phyloP scores from a whole-genome alignment of 2,888 invertebrate species.

The Spodoptera exigua region DNA sequence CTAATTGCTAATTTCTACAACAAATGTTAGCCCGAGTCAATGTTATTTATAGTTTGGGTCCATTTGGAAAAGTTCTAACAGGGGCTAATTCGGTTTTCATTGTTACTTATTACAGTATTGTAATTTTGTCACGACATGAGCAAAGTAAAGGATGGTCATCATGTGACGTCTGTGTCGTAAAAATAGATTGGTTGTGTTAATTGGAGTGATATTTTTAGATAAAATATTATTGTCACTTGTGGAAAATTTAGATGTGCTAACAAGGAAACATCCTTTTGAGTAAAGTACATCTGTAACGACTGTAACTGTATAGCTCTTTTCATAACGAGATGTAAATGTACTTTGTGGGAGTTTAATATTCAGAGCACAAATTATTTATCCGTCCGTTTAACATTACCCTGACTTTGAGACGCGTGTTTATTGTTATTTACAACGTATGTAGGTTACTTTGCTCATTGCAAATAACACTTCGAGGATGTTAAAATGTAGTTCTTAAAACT shows the following conservation, averaged over 20 bases:
- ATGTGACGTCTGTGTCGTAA: slow-evolving; percentile 37
- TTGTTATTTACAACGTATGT: too few species aligned
- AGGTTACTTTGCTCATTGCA: slow-evolving; percentile 2
- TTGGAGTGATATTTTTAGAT: slow-evolving; percentile 40
- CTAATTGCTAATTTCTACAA: slow-evolving; percentile 6
- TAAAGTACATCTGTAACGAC: slow-evolving; percentile 9
- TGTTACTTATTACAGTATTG: slow-evolving; percentile 23
- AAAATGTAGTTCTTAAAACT: too few species aligned
- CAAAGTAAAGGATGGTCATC: slow-evolving; percentile 37
- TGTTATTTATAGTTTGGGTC: slow-evolving; percentile 34
- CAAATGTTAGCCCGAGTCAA: slow-evolving; percentile 17
- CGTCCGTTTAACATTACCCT: slow-evolving; percentile 25
- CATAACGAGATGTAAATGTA: slow-evolving; percentile 13
- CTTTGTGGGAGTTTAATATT: slow-evolving; percentile 10
- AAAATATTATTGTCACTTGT: slow-evolving; percentile 20
- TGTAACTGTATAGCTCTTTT: slow-evolving; percentile 11
- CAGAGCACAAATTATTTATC: slow-evolving; percentile 31
- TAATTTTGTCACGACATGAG: slow-evolving; percentile 40
- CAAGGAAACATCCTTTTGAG: not conserved
- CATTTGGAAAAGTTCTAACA: slow-evolving; percentile 24
- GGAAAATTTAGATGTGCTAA: slow-evolving; percentile 41
- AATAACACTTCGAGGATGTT: not conserved
- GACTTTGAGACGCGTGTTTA: not conserved
- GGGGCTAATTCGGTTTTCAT: slow-evolving; percentile 24
- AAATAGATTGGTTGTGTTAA: slow-evolving; percentile 42